A percentile compares a stretch with the other conserved stretches of the same genome.
These are phyloP conservation scores for Luperina testacea DNA, from an alignment of 2,888 invertebrate genomes.

Conservation along the genomic window DNA sequence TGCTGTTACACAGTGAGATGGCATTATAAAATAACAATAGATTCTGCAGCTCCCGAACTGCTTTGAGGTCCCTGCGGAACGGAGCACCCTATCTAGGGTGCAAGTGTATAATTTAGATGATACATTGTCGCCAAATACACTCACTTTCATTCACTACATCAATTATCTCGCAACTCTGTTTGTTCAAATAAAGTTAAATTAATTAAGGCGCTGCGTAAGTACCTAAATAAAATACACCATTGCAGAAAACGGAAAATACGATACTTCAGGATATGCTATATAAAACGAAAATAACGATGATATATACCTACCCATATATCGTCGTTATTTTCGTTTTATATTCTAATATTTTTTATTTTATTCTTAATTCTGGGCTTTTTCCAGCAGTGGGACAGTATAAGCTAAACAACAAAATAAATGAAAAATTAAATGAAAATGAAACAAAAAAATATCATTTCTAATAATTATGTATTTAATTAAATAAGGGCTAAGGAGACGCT, in stretches of 20 bases:
- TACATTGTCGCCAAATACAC: constrained; percentile 82
- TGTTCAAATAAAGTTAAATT: constrained; percentile 17
- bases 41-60: constrained; percentile 71
- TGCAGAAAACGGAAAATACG: neutral
- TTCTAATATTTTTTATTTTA: no score
- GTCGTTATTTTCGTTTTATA: neutral
- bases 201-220: neutral
- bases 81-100: constrained; percentile 66
- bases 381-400: no score
- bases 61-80: constrained; percentile 54
- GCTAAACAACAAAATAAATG: no score
- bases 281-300: no score
- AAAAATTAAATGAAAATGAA: no score
- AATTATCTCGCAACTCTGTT: constrained; percentile 67
- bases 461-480: no score
- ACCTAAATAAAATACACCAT: no score
- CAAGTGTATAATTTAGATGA: constrained; percentile 86
- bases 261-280: neutral
- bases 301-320: no score
- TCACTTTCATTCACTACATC: constrained; percentile 75
- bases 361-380: no score
- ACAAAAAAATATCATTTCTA: no score
- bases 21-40: constrained; percentile 89
- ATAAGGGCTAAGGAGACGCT: no score
- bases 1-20: constrained; percentile 79